Percentiles rank a stretch among this genome's conserved stretches.
These are phyloP conservation scores for Metridium senile DNA, from an alignment of 92 coral and sea anemone species.

Conservation along the genomic window DNA sequence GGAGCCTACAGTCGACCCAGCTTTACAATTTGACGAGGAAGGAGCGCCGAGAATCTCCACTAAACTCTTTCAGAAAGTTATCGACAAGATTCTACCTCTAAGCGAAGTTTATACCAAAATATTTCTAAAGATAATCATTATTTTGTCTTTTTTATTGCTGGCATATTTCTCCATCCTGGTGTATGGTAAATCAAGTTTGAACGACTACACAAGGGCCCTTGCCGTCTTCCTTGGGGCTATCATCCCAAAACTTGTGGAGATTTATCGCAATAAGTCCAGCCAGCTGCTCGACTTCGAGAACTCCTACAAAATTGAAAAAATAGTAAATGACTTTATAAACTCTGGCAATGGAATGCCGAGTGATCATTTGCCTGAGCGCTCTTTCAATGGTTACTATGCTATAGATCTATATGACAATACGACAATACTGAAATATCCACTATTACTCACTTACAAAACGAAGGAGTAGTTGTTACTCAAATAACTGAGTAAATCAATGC, in stretches of 20 bases:
- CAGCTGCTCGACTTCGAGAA: constrained; percentile 4
- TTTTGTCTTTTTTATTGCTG: neutral
- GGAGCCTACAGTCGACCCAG: neutral
- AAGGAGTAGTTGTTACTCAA: too few relatives aligned
- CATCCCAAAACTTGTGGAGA: neutral
- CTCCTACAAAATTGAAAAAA: constrained; percentile 1
- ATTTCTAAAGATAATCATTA: neutral
- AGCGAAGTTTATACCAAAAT: constrained; percentile 5
- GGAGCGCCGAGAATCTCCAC: constrained; percentile 13
- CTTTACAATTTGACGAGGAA: neutral
- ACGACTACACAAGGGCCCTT: neutral
- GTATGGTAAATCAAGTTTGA: constrained; percentile 5
- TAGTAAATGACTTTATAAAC: constrained; percentile 2
- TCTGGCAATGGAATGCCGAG: too few relatives aligned
- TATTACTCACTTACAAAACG: too few relatives aligned
- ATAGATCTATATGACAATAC: too few relatives aligned
- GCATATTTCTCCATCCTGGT: constrained; percentile 12
- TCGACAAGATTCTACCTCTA: constrained; percentile 10
- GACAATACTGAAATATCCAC: too few relatives aligned
- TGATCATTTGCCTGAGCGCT: too few relatives aligned
- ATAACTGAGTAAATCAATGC: too few relatives aligned
- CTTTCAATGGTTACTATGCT: too few relatives aligned
- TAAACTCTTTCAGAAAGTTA: constrained; percentile 8
- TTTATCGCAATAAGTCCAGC: neutral
- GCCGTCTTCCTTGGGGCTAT: neutral